Conservation (phyloP, 2,888 invertebrate genomes). For the Orchesella flavescens region DNA sequence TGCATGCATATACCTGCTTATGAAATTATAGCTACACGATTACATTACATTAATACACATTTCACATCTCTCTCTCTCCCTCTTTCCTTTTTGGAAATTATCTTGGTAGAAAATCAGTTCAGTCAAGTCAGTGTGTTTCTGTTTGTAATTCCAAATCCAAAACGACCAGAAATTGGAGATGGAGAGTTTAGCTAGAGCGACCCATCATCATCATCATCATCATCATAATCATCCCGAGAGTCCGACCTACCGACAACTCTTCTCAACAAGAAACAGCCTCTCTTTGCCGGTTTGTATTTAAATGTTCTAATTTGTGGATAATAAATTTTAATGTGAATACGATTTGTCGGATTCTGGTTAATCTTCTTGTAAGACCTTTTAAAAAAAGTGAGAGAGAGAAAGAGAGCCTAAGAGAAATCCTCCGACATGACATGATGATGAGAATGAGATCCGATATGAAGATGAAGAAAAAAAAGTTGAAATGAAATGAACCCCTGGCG, state of each 20-base stretch:
- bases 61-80: not conserved
- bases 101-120: not conserved
- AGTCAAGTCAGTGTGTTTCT: too few species aligned
- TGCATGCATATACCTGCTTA: slow-evolving; percentile 55
- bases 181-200: too few species aligned
- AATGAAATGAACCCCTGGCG: slow-evolving; percentile 21
- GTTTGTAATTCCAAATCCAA: slow-evolving; percentile 19
- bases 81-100: not conserved
- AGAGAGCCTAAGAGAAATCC: not conserved
- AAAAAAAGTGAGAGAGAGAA: not conserved
- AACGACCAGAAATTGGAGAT: not conserved
- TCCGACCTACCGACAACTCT: not conserved
- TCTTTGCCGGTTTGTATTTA: slow-evolving; percentile 47
- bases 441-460: not conserved
- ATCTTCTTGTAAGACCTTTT: not conserved
- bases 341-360: not conserved
- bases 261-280: not conserved
- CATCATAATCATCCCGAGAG: not conserved
- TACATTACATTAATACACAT: not conserved
- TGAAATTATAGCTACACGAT: slow-evolving; percentile 17
- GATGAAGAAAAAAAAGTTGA: not conserved
- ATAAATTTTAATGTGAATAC: slow-evolving; percentile 51
- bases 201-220: not conserved
- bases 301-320: slow-evolving; percentile 52
- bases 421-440: too few species aligned